phyloP scores from a whole-genome alignment of 2,888 invertebrate genomes.

The Carpatolechia fugitivella region DNA sequence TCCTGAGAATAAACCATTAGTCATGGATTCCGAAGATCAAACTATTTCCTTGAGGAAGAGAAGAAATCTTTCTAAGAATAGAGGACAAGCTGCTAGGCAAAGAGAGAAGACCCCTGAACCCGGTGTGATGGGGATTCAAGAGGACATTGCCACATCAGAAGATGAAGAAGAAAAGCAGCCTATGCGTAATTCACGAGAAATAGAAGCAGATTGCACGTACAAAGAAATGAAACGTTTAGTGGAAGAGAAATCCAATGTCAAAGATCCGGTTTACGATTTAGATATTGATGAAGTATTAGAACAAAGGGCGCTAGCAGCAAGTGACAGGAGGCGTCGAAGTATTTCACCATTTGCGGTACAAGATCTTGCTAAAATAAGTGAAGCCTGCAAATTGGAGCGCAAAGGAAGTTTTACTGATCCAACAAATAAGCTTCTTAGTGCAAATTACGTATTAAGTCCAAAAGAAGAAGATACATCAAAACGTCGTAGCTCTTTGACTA shows the following conservation, averaged over 20 bases:
- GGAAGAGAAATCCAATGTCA: conserved; percentile 55
- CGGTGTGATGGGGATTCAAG: conserved; percentile 66
- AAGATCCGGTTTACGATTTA: conserved; percentile 71
- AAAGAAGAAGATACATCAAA: conserved; percentile 57
- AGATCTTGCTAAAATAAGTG: conserved; percentile 52
- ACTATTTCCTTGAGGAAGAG: conserved; percentile 80
- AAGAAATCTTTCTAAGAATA: conserved; percentile 80
- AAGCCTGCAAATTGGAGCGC: conserved; percentile 43
- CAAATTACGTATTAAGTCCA: conserved; percentile 61
- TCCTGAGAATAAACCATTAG: conserved; percentile 39
- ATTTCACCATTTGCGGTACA: conserved; percentile 74
- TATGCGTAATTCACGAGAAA: conserved; percentile 57
- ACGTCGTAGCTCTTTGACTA: conserved; percentile 55
- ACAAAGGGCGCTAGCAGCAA: conserved; percentile 62
- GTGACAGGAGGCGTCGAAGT: conserved; percentile 70
- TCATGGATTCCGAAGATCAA: conserved; percentile 63
- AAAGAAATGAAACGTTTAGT: conserved; percentile 72
- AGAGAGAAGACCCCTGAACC: conserved; percentile 76
- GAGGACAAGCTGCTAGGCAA: conserved; percentile 67
- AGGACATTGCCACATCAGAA: conserved; percentile 82
- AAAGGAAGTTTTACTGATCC: conserved; percentile 75
- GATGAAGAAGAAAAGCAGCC: conserved; percentile 57
- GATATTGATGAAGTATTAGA: conserved; percentile 68
- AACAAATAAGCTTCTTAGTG: conserved; percentile 66
- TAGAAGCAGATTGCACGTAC: conserved; percentile 72